Evolutionary conservation across 2,888 invertebrate genomes (phyloP).

Genomic region (Phrixothrix hirtus): DNA sequence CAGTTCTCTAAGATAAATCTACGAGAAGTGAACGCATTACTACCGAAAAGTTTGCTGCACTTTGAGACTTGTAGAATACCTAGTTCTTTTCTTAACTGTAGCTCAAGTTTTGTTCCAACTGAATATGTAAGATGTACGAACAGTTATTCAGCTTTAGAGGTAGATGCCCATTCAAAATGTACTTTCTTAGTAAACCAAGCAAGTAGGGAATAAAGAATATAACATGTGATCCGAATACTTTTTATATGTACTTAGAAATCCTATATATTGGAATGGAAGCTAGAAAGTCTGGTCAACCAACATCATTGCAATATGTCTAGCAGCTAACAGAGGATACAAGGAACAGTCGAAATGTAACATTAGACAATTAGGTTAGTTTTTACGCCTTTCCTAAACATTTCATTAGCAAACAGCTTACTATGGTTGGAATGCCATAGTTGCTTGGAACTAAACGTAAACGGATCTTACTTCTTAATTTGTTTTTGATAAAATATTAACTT

Average conservation of each 20-base stretch:
- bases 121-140: constrained; percentile 18
- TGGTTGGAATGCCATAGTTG: too few relatives aligned
- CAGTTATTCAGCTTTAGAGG: constrained; percentile 22
- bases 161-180: constrained; percentile 22
- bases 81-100: too few relatives aligned
- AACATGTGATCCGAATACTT: constrained; percentile 33
- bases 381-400: background rate
- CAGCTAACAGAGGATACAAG: too few relatives aligned
- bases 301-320: background rate
- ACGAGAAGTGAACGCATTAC: too few relatives aligned
- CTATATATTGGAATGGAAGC: constrained; percentile 27
- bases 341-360: constrained; percentile 3
- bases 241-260: constrained; percentile 31
- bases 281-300: background rate
- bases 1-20: background rate
- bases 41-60: too few relatives aligned
- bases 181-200: constrained; percentile 36
- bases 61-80: too few relatives aligned
- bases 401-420: background rate
- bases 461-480: background rate
- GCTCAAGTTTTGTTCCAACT: background rate
- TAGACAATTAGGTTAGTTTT: constrained; percentile 11
- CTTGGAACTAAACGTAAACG: background rate
- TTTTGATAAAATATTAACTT: background rate
- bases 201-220: constrained; percentile 40